phyloP scores from a whole-genome alignment of 92 coral and sea anemone genomes.

The Palythoa heliodiscus region DNA sequence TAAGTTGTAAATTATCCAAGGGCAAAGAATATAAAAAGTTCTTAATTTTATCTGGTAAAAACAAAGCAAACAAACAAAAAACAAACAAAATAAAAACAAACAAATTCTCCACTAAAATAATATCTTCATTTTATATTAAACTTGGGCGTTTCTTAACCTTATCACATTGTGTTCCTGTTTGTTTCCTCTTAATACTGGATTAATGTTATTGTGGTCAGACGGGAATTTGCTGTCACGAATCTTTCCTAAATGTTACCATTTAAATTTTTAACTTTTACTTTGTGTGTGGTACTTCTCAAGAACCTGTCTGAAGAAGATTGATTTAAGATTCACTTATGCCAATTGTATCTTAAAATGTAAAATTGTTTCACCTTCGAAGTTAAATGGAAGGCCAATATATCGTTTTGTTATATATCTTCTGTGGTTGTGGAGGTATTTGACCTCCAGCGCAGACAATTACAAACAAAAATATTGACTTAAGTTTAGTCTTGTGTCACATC shows the following conservation, averaged over 20 bases:
- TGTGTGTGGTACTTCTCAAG: not conserved
- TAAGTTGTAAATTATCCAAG: too few relatives aligned
- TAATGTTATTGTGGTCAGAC: not conserved
- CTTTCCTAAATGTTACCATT: not conserved
- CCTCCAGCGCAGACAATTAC: not conserved
- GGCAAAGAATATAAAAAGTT: too few relatives aligned
- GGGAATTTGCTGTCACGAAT: constrained; percentile 1
- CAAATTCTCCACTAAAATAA: too few relatives aligned
- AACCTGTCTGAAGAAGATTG: not conserved
- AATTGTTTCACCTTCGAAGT: not conserved
- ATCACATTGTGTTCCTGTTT: not conserved
- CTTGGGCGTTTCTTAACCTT: not conserved
- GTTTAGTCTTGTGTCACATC: not conserved
- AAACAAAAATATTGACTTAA: not conserved
- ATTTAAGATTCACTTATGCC: not conserved
- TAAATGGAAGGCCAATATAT: not conserved
- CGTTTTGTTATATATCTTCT: not conserved
- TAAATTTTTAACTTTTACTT: not conserved
- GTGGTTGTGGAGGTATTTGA: not conserved
- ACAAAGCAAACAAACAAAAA: too few relatives aligned
- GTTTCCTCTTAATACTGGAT: not conserved
- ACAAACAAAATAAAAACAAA: too few relatives aligned
- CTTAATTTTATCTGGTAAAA: too few relatives aligned
- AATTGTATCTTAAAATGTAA: not conserved
- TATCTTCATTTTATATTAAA: not conserved